These are phyloP conservation scores for Drosophila rufa DNA, from an alignment of 1,140 invertebrate species.

Conservation along the genomic window DNA sequence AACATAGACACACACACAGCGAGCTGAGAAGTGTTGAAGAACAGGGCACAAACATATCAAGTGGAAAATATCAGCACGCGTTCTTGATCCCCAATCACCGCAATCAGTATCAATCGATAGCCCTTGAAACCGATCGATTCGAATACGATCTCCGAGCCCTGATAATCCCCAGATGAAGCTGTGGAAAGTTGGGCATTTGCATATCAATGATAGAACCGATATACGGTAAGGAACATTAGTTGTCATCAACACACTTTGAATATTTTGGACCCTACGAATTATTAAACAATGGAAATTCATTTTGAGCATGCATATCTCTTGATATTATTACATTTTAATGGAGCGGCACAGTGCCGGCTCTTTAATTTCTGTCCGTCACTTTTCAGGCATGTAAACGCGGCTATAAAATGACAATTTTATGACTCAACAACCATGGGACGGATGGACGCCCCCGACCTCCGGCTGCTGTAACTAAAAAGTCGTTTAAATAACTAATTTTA, in stretches of 20 bases:
- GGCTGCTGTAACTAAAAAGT: slow-evolving; percentile 51
- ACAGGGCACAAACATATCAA: slow-evolving; percentile 42
- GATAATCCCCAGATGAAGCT: slow-evolving; percentile 54
- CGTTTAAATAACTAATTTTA: slow-evolving; percentile 71
- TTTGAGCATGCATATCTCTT: neutral
- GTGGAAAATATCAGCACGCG: slow-evolving; percentile 24
- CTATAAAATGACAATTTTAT: slow-evolving; percentile 56
- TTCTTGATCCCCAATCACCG: slow-evolving; percentile 40
- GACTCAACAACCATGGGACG: slow-evolving; percentile 26
- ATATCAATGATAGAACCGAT: slow-evolving; percentile 33
- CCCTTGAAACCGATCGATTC: slow-evolving; percentile 51
- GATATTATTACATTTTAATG: slow-evolving; percentile 25
- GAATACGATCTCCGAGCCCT: slow-evolving; percentile 32
- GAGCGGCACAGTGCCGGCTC: slow-evolving; percentile 6
- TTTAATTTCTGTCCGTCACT: slow-evolving; percentile 14
- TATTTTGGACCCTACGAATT: neutral
- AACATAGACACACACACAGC: slow-evolving; percentile 10
- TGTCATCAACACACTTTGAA: slow-evolving; percentile 8
- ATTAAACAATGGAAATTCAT: slow-evolving; percentile 3
- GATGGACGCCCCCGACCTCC: slow-evolving; percentile 29
- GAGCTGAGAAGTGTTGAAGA: slow-evolving; percentile 2
- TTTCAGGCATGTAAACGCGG: slow-evolving; percentile 40
- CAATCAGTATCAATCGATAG: slow-evolving; percentile 55
- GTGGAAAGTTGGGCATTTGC: slow-evolving; percentile 46
- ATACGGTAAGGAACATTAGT: slow-evolving; percentile 11